Conservation (phyloP, 2,113 vertebrate genomes). For the Triplophysa dalaica region DNA sequence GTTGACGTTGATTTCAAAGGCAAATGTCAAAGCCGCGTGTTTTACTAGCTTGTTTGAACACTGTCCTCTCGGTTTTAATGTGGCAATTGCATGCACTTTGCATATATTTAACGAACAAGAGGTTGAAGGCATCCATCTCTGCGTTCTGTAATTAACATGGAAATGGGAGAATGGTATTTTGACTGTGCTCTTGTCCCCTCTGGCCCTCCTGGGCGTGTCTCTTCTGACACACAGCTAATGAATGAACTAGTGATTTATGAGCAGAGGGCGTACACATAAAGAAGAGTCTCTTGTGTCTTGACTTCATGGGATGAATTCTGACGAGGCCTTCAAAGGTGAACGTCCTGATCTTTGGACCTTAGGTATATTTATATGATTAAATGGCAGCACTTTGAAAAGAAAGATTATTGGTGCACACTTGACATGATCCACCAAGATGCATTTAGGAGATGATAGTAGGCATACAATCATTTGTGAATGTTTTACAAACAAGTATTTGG, state of each 20-base stretch:
- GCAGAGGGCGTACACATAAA: slow-evolving; percentile 29
- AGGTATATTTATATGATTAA: neutral
- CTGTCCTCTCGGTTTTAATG: slow-evolving; percentile 48
- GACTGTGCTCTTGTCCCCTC: slow-evolving; percentile 50
- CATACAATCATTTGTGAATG: too few species aligned
- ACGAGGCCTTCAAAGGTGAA: slow-evolving; percentile 49
- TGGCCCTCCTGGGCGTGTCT: slow-evolving; percentile 61
- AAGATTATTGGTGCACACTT: neutral
- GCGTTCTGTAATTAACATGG: slow-evolving; percentile 72
- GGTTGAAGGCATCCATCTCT: slow-evolving; percentile 72
- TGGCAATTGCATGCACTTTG: slow-evolving; percentile 51
- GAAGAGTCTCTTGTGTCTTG: slow-evolving; percentile 16
- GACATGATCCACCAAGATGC: neutral
- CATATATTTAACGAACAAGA: slow-evolving; percentile 62
- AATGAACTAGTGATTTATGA: slow-evolving; percentile 77
- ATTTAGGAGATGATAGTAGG: neutral
- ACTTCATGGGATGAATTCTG: slow-evolving; percentile 31
- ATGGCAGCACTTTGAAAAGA: neutral
- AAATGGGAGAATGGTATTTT: slow-evolving; percentile 71
- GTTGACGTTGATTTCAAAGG: slow-evolving; percentile 31
- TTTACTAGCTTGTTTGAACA: slow-evolving; percentile 49
- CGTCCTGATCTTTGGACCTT: slow-evolving; percentile 24
- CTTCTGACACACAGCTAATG: slow-evolving; percentile 68
- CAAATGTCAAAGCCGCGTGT: slow-evolving; percentile 46
- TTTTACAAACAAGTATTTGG: too few species aligned